These are phyloP conservation scores for Tadarida brasiliensis DNA, from an alignment of 2,797 vertebrate genomes.

Conservation along the genomic window DNA sequence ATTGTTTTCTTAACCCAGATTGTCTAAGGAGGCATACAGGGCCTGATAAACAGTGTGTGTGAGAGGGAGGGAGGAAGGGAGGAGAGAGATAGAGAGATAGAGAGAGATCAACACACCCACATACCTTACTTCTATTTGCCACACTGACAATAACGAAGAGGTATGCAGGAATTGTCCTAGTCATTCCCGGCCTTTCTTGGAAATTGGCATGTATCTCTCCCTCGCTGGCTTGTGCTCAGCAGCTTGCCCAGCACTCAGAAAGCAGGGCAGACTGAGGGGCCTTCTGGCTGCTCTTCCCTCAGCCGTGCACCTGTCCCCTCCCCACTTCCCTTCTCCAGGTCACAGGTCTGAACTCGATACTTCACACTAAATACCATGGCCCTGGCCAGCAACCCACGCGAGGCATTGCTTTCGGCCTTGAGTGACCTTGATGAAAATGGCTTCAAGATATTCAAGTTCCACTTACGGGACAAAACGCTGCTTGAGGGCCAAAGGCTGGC, in stretches of 20 bases:
- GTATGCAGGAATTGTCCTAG: not conserved
- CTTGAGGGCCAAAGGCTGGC: not conserved
- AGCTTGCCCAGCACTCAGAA: not conserved
- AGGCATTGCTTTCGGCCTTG: slow-evolving; percentile 57
- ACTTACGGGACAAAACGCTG: not conserved
- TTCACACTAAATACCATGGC: not conserved
- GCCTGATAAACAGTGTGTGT: not conserved
- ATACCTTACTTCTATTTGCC: not conserved
- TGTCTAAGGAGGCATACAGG: not conserved
- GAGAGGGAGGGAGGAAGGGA: not conserved
- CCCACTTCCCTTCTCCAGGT: not conserved
- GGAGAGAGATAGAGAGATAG: not conserved
- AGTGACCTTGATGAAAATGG: slow-evolving; percentile 57
- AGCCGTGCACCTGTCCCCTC: not conserved
- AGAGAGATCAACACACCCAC: not conserved
- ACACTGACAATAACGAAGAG: not conserved
- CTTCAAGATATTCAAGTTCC: slow-evolving; percentile 73
- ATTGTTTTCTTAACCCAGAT: not conserved
- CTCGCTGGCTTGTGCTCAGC: not conserved
- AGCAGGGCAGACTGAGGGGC: not conserved
- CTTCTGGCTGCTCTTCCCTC: not conserved
- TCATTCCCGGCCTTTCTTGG: not conserved
- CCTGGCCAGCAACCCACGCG: not conserved
- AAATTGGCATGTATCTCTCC: not conserved
- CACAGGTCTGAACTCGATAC: not conserved